Evolutionary conservation across 2,797 vertebrate genomes (phyloP), one percentile per base, ranked within the genome.

Genomic region (Saguinus oedipus): DNA sequence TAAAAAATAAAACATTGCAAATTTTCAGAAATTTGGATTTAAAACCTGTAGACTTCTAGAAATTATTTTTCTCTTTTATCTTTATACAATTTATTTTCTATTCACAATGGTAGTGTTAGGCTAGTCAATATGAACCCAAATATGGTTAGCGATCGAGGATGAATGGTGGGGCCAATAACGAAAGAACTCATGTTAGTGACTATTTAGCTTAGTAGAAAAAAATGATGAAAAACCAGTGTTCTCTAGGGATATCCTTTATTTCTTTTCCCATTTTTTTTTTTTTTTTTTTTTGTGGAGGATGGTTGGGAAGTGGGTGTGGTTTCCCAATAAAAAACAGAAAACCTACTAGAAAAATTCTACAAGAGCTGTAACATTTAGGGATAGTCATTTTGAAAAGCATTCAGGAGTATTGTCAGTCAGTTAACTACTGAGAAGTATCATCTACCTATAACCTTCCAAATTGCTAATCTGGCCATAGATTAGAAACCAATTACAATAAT

Each of bases 1-100:
- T 95, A 88, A 95, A 92, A 86, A 86, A 78, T 26, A 82, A 33
- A 11, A 46, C 68, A 48, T 55, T 44, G 87, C 39, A 94, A 78
- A 78, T 64, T 72, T 68, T 90, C 39, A 81, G 24, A 30, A 89
- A 90, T 92, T 75, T 87, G 72, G 42, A 75, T 89, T 94, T 68
- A 42, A 80, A 92, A 46, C 1, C 1, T 75, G 0, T 70, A 20
- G 33, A 5, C 68, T 36, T 42, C 33, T 75, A 68, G 64, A 72
- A 20, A 39, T 81, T 82, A 79, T 20, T 78, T 55, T 39, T 75
- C 20, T 61, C 17, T 12, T n/a, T 82, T 86, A 5, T 79, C 70
- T n/a, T 86, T 26, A 10, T 53, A 59, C 20, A 70, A 0, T 61
- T 53, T 9, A 78, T 44, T 86, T 1, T 84, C 4, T 74, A 22